Conservation (phyloP, 2,888 invertebrate genomes). For the Eupithecia subumbrata region DNA sequence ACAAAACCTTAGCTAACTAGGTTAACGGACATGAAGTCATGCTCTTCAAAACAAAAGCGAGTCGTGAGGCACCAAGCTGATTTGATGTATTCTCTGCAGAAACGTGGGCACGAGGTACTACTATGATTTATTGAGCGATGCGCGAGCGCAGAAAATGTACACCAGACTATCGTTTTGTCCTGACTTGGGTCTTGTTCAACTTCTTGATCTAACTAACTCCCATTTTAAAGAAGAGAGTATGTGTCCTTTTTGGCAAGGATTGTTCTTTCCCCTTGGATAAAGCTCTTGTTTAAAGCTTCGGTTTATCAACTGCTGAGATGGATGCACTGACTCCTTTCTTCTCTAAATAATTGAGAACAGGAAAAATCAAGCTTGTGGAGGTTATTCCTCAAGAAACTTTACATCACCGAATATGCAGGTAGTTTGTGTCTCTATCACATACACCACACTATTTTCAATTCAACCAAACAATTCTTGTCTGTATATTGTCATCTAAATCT, state of each 20-base stretch:
- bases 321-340: neutral
- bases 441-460: too few species aligned
- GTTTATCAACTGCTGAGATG: neutral
- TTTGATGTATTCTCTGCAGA: constrained; percentile 78
- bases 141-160: constrained; percentile 35
- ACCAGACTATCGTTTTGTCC: constrained; percentile 32
- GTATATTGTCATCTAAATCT: too few species aligned
- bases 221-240: neutral
- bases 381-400: too few species aligned
- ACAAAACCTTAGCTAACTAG: constrained; percentile 54
- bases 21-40: constrained; percentile 69
- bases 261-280: neutral
- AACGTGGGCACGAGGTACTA: constrained; percentile 68
- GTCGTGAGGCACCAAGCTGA: constrained; percentile 82
- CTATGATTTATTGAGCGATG: constrained; percentile 71
- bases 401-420: too few species aligned
- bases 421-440: too few species aligned
- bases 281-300: neutral
- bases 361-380: too few species aligned
- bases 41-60: constrained; percentile 72
- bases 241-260: neutral
- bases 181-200: neutral
- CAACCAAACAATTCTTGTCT: too few species aligned
- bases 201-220: neutral
- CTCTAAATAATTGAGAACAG: neutral